Conservation (phyloP, 1,140 invertebrate genomes). For the Scaptodrosophila lebanonensis region DNA sequence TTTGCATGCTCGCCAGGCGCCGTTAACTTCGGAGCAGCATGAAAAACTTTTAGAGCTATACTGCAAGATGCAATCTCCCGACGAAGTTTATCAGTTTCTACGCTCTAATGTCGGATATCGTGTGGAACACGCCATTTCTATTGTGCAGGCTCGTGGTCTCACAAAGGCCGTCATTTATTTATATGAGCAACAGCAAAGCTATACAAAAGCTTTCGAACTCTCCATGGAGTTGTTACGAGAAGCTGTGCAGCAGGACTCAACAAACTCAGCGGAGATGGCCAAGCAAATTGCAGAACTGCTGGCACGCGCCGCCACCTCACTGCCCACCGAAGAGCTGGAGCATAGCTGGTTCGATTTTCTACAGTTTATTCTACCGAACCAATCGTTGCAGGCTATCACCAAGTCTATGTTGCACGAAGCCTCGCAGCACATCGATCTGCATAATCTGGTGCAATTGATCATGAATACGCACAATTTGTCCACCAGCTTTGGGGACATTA, state of each 20-base stretch:
- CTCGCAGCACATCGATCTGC: conserved; percentile 78
- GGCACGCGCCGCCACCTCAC: conserved; percentile 69
- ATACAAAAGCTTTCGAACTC: conserved; percentile 77
- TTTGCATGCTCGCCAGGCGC: conserved; percentile 79
- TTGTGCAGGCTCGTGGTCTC: conserved; percentile 76
- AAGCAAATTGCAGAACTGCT: conserved; percentile 72
- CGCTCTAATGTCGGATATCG: conserved; percentile 51
- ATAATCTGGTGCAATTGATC: conserved; percentile 78
- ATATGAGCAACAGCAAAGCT: conserved; percentile 78
- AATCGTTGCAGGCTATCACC: conserved; percentile 65
- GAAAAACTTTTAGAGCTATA: conserved; percentile 84
- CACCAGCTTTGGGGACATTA: conserved; percentile 79
- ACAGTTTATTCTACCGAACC: conserved; percentile 66
- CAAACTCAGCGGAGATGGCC: conserved; percentile 26
- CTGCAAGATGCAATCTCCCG: conserved; percentile 80
- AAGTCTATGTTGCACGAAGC: conserved; percentile 78
- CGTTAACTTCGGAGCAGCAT: conserved; percentile 79
- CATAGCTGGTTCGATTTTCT: conserved; percentile 77
- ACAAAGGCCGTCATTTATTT: conserved; percentile 77
- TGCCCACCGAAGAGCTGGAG: conserved; percentile 74
- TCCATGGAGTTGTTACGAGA: conserved; percentile 68
- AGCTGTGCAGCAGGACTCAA: conserved; percentile 15
- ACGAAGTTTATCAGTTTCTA: conserved; percentile 59
- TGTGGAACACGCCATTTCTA: conserved; percentile 75
- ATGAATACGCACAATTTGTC: conserved; percentile 72